Base-by-base conservation (phyloP, 2,888 invertebrate species). In the Halictus quadricinctus region DNA sequence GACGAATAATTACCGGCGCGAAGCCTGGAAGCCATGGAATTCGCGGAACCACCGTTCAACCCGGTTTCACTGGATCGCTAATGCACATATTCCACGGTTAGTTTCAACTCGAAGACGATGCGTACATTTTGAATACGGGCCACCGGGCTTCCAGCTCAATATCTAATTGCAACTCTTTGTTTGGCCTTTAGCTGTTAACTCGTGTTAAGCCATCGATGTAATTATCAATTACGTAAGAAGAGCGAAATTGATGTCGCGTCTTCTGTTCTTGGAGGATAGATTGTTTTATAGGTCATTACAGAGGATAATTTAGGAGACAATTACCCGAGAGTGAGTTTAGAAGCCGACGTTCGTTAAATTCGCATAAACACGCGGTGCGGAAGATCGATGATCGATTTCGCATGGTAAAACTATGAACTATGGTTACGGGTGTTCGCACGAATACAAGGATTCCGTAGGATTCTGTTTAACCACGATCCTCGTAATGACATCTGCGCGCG, bases 401-500 rank as follows among this genome's bases (percentile, higher is more conserved):
- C 73, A 64, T 81, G 78, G 77, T 75, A 83, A 81, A 86, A 86
- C 89, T 79, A 72, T 88, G 72, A 86, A 86, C 89, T 79, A 72
- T 88, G 72, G 73, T 90, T 90, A 89, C 58, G 25, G 75, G 36
- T 41, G 73, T 83, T 84, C 77, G 81, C 81, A 79, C 84, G 84
- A n/a, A 76, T 73, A 73, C 82, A 76, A 81, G 60, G 72, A 89
- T 84, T 81, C 79, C 86, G 58, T 70, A 36, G 86, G 64, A 54
- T 83, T 72, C 43, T 12, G 54, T 80, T 89, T 74, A 87, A 79
- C 84, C 86, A 72, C 72, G 89, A 84, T 84, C 81, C 78, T 70
- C 29, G 86, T 90, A 90, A 89, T 86, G 90, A 89, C 89, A 90
- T 87, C 83, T 80, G 81, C 82, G 77, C 70, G 41, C n/a, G 41